Evolutionary conservation across 2,888 invertebrate species (phyloP).

Genomic region (Nomada hirtipes): DNA sequence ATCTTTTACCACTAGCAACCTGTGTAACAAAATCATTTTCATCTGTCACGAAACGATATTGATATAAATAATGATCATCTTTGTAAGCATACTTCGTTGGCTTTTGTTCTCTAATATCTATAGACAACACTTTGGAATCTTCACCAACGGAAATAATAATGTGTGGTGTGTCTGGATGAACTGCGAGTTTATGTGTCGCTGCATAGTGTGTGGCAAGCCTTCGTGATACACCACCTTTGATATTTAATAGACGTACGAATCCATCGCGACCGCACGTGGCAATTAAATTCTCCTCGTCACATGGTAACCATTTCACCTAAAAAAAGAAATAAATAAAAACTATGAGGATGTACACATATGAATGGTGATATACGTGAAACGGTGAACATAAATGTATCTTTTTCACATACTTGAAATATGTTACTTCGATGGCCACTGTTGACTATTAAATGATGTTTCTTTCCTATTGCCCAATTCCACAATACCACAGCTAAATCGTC

Average conservation of each 20-base stretch:
- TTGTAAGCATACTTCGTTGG: constrained; percentile 86
- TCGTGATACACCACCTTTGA: constrained; percentile 85
- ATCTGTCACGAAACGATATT: not conserved
- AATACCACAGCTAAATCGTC: constrained; percentile 94
- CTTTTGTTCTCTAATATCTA: constrained; percentile 91
- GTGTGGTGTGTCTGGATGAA: constrained; percentile 91
- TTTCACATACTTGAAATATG: constrained; percentile 91
- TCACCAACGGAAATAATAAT: constrained; percentile 94
- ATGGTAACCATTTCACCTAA: constrained; percentile 92
- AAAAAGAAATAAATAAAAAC: constrained; percentile 62
- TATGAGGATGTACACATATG: constrained; percentile 3
- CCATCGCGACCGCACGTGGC: constrained; percentile 96
- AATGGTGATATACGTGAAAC: not conserved
- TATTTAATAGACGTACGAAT: constrained; percentile 89
- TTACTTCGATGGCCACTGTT: constrained; percentile 95
- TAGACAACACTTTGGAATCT: constrained; percentile 92
- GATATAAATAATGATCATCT: not conserved
- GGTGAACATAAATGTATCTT: not conserved
- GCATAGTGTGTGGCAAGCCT: constrained; percentile 89
- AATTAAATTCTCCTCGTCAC: constrained; percentile 92
- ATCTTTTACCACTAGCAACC: constrained; percentile 86
- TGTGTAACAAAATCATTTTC: constrained; percentile 73
- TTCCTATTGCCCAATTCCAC: constrained; percentile 95
- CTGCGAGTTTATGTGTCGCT: constrained; percentile 94
- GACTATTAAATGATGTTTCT: constrained; percentile 88